Evolutionary conservation across 2,888 invertebrate genomes (phyloP), one percentile per base, ranked within the genome.

Genomic region (Podotricha telesiphe): DNA sequence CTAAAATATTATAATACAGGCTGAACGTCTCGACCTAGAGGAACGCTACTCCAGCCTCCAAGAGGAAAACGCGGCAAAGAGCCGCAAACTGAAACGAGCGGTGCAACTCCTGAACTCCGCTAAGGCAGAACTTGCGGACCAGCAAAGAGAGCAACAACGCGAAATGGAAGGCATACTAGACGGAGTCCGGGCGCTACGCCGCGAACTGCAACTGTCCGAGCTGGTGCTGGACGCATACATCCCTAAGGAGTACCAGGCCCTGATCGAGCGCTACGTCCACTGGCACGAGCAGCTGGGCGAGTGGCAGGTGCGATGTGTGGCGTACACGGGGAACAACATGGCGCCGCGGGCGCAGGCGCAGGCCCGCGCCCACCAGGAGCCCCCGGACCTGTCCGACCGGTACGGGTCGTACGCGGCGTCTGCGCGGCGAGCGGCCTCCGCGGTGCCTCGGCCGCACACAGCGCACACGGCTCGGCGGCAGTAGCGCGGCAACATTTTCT

Each of bases 281-380:
- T 99, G 99, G 98, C 99, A 99, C 91, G 99, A 99, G 87, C 99
- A 99, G 82, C 97, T 99, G 42, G 99, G 99, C 42, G 99, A 99
- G 88, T 99, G 99, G 97, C 99, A 99, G 86, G 94, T 99, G 56
- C 96, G 97, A 85, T 99, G 99, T 86, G 98, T 99, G 8, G 99
- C 99, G 0, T 99, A 99, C 88, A 98, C 99, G 8, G 99, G 99
- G 0, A 99, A 99, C 91, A 99, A 99, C 85, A 99, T 99, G 98
- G 83, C 85, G 70, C 85, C 66, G 55, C 62, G 65, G 2, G 34
- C 5, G 55, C 55, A 11, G 17, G 13, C 0, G 0, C 34, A 5
- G 2, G 0, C 67, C 62, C 34, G 22, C 61, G 45, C 58, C 74
- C 55, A 1, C 1, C 55, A 5, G 5, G 91, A 90, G 70, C 87